Evolutionary conservation across 2,797 vertebrate genomes (phyloP), one percentile per base, ranked within the genome.

Genomic region (Anomalospiza imberbis): DNA sequence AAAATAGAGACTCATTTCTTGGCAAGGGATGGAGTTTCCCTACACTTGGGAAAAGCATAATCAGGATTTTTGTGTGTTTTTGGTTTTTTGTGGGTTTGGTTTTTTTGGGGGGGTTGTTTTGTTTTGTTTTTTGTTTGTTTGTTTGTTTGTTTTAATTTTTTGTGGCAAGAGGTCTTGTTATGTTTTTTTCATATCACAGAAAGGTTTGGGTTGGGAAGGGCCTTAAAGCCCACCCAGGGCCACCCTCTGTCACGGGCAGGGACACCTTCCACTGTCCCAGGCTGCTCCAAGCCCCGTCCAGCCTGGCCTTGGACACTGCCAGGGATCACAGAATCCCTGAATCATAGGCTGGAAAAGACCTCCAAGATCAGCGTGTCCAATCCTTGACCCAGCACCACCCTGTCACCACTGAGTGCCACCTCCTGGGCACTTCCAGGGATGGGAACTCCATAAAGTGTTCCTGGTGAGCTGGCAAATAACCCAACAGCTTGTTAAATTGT

Each of bases 11-110:
- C 32, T 87, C 22, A 3, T 68, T 70, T 80, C 62, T 80, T 68
- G 65, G 72, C 48, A 29, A 65, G 63, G 75, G 24, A 63, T 2
- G 26, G 45, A 32, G 15, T 12, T 50, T 57, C 26, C 20, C 34
- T 10, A 4, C 24, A 22, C 38, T 22, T 8, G 36, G 57, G 47
- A 85, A 47, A 19, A 63, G 17, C 3, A 2, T 2, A 25, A 10
- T 16, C 0, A 1, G 22, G 42, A 7, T 57, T 14, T 47, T 12
- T 7, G n/a, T 34, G 75, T 31, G 6, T 1, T 12, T 20, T 50
- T 45, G 25, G 10, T 38, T 10, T n/a, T n/a, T n/a, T n/a, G n/a
- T n/a, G n/a, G n/a, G 38, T 38, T 38, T 38, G 26, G 19, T 6
- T 17, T n/a, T 51, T 38, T 24, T 26, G n/a, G n/a, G n/a, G n/a